Evolutionary conservation across 2,888 invertebrate genomes (phyloP).

Genomic region (Lasioglossum villosulum): DNA sequence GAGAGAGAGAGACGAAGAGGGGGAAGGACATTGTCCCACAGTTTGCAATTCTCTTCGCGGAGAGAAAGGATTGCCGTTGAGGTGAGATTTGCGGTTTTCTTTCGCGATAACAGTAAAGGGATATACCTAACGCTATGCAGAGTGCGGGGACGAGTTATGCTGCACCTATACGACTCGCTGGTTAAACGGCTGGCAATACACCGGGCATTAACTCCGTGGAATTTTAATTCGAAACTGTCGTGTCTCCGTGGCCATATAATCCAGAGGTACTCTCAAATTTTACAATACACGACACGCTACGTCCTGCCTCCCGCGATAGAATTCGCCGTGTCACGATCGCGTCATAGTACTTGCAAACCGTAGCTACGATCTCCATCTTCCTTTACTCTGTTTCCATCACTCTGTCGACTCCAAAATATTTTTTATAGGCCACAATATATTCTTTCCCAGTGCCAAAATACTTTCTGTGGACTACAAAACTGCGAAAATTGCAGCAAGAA

Average conservation of each 20-base stretch:
- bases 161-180: slow-evolving; percentile 57
- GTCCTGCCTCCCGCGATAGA: neutral
- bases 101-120: slow-evolving; percentile 70
- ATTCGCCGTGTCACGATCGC: neutral
- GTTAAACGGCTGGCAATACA: slow-evolving; percentile 62
- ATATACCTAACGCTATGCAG: slow-evolving; percentile 57
- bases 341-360: neutral
- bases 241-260: slow-evolving; percentile 1
- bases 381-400: neutral
- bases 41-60: slow-evolving; percentile 67
- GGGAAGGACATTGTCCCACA: slow-evolving; percentile 60
- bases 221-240: slow-evolving; percentile 63
- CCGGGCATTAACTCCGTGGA: slow-evolving; percentile 62
- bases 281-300: neutral
- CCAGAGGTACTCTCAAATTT: neutral
- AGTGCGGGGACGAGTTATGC: slow-evolving; percentile 57
- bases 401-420: neutral
- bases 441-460: neutral
- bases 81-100: slow-evolving; percentile 72
- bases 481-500: too few relatives aligned
- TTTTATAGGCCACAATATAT: neutral
- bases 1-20: neutral
- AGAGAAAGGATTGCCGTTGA: slow-evolving; percentile 68
- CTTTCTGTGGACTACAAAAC: too few relatives aligned
- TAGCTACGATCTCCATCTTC: neutral